A percentile compares a stretch with the other conserved stretches of the same genome.
Conservation (phyloP, 2,888 invertebrate species). For the Pheosia gnoma region DNA sequence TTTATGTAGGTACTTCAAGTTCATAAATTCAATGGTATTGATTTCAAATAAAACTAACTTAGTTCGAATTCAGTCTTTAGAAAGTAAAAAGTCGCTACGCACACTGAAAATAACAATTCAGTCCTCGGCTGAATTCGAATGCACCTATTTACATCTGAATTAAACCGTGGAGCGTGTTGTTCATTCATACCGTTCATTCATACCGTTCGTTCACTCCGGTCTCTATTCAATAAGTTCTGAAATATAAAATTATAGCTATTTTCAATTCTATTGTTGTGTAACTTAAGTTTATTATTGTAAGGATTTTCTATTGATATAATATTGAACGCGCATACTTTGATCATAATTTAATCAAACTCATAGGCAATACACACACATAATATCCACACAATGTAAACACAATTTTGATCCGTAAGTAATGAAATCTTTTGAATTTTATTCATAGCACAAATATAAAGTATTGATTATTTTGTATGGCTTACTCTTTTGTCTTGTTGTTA, state of each 20-base stretch:
- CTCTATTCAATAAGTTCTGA: constrained; percentile 9
- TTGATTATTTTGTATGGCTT: no score
- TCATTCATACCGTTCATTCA: constrained; percentile 43
- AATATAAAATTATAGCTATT: background rate
- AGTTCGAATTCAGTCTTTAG: background rate
- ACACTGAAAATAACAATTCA: constrained; percentile 42
- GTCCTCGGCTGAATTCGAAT: constrained; percentile 56
- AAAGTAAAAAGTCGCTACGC: constrained; percentile 3
- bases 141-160: constrained; percentile 67
- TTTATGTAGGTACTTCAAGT: no score
- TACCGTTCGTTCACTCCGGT: constrained; percentile 28
- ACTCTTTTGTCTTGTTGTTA: no score
- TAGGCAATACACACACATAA: no score
- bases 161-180: constrained; percentile 46
- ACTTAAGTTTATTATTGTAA: background rate
- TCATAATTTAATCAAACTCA: no score
- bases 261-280: constrained; percentile 3
- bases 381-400: no score
- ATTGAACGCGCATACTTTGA: background rate
- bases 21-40: background rate
- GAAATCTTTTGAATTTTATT: no score
- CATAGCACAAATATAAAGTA: no score
- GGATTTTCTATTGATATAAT: background rate
- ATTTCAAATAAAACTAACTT: background rate
- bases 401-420: no score